Conservation (phyloP, 2,113 vertebrate species). For the Hemiscyllium ocellatum region DNA sequence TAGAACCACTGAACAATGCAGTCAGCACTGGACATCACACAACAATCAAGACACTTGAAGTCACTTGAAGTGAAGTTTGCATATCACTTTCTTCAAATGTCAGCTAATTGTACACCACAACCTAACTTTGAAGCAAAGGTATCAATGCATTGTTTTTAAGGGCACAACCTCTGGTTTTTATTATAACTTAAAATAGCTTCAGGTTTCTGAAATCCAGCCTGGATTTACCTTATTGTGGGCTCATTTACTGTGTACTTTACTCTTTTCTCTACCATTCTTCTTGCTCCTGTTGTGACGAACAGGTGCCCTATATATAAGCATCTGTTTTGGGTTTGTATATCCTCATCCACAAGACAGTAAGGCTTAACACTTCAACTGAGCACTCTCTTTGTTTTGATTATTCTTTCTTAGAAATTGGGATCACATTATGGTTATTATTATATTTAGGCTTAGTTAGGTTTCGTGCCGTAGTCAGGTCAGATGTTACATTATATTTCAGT, state of each 20-base stretch:
- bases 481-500: not conserved
- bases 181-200: not conserved
- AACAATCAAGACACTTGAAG: not conserved
- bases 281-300: not conserved
- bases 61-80: not conserved
- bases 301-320: not conserved
- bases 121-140: not conserved
- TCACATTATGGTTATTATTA: not conserved
- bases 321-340: not conserved
- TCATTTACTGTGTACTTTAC: not conserved
- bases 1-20: not conserved
- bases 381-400: constrained; percentile 16
- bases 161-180: not conserved
- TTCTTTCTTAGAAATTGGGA: not conserved
- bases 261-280: not conserved
- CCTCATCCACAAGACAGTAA: not conserved
- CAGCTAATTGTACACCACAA: not conserved
- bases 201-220: not conserved
- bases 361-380: not conserved
- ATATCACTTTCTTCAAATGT: not conserved
- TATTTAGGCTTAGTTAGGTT: not conserved
- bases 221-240: not conserved
- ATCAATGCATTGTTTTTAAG: not conserved
- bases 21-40: no score
- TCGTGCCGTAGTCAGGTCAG: not conserved